Evolutionary conservation across 2,888 invertebrate species (phyloP).

Genomic region (Bursaphelenchus okinawaensis): DNA sequence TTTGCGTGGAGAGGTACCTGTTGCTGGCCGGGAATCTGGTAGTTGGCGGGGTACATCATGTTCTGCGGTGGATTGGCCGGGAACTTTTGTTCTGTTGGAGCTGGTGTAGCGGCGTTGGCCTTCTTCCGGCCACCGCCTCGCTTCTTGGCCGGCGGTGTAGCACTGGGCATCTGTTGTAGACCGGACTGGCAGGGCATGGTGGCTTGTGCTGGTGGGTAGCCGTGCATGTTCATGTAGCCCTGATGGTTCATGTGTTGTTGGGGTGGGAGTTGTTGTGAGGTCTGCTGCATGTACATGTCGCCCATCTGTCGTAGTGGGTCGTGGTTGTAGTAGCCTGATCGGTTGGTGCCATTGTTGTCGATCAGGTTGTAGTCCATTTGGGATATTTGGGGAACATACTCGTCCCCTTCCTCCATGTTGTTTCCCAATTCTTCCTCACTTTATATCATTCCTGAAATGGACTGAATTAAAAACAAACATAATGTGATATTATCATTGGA

Average conservation of each 20-base stretch:
- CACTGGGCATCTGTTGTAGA: constrained; percentile 18
- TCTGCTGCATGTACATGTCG: constrained; percentile 16
- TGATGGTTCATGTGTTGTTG: constrained; percentile 8
- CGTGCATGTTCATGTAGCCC: constrained; percentile 3
- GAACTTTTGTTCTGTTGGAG: constrained; percentile 26
- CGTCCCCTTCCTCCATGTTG: constrained; percentile 44
- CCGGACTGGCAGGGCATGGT: not conserved
- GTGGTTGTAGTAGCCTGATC: constrained; percentile 6
- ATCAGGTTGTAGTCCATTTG: constrained; percentile 41
- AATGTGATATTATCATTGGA: too few relatives aligned
- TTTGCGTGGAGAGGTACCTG: constrained; percentile 23
- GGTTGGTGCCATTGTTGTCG: constrained; percentile 12
- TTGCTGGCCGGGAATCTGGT: constrained; percentile 39
- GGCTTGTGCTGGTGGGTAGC: not conserved
- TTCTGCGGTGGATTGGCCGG: not conserved
- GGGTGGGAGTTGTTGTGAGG: constrained; percentile 2
- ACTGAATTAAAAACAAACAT: too few relatives aligned
- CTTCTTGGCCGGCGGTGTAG: constrained; percentile 17
- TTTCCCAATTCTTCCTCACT: too few relatives aligned
- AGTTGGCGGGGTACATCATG: constrained; percentile 6
- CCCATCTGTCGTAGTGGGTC: constrained; percentile 17
- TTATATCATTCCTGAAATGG: constrained; percentile 6
- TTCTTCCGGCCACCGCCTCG: constrained; percentile 17
- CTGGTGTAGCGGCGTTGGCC: constrained; percentile 24
- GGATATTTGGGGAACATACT: constrained; percentile 52